Conservation (phyloP, 2,797 vertebrate genomes). For the Aldrovandia affinis region DNA sequence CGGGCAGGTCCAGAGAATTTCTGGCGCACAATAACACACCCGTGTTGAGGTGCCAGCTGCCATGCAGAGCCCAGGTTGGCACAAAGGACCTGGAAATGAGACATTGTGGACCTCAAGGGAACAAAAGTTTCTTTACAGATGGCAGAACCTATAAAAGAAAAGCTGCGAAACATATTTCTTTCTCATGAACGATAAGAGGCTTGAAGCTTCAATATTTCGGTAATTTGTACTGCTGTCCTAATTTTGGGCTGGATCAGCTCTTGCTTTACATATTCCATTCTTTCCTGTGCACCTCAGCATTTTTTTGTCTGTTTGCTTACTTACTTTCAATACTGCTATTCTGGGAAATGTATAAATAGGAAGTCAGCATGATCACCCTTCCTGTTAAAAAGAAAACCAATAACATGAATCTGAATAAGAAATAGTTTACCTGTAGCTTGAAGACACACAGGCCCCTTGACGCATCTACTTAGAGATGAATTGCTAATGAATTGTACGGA, state of each 20-base stretch:
- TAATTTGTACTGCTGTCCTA: slow-evolving; percentile 7
- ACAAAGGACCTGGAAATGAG: slow-evolving; percentile 40
- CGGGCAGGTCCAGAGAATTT: slow-evolving; percentile 54
- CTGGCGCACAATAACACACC: slow-evolving; percentile 56
- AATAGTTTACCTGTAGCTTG: neutral
- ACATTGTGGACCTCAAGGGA: neutral
- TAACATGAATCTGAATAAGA: slow-evolving; percentile 11
- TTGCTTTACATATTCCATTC: neutral
- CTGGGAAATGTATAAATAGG: too few relatives aligned
- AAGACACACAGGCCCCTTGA: neutral
- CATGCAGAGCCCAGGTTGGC: slow-evolving; percentile 48
- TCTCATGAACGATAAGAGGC: slow-evolving; percentile 11
- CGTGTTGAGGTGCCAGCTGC: slow-evolving; percentile 53
- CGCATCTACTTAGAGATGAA: neutral
- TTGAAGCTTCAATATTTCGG: neutral
- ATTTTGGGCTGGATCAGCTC: neutral
- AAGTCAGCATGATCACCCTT: too few relatives aligned
- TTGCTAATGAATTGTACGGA: neutral
- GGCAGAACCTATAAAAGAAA: neutral
- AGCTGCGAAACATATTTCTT: slow-evolving; percentile 11
- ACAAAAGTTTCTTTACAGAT: neutral
- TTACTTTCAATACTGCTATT: too few relatives aligned
- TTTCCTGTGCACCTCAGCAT: too few relatives aligned
- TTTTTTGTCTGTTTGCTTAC: too few relatives aligned
- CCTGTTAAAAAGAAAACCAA: neutral